Conservation (phyloP, 1,140 invertebrate genomes). For the Euwallacea fornicatus region DNA sequence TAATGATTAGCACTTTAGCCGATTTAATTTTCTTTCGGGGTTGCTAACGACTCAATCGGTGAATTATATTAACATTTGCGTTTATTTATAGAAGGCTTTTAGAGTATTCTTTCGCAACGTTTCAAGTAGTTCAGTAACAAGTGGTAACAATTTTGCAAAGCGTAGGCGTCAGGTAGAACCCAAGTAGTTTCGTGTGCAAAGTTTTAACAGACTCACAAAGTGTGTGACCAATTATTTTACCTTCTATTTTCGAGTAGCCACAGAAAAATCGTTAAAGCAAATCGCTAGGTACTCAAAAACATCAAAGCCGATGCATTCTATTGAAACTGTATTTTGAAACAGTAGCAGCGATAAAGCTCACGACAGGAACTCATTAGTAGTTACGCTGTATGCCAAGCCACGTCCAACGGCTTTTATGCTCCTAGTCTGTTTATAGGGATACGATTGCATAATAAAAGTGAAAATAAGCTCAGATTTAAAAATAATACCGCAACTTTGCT, state of each 20-base stretch:
- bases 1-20: slow-evolving; percentile 11
- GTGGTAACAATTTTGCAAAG: not conserved
- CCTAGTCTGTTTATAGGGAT: not conserved
- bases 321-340: too few species aligned
- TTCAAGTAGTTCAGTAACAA: not conserved
- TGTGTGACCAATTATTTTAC: too few species aligned
- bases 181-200: not conserved
- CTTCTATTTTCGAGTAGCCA: too few species aligned
- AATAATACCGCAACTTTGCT: not conserved
- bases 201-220: too few species aligned
- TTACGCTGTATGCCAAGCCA: too few species aligned
- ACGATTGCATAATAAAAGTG: not conserved
- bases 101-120: not conserved
- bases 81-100: slow-evolving; percentile 19
- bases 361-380: too few species aligned
- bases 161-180: not conserved
- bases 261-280: too few species aligned
- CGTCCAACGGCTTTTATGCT: not conserved
- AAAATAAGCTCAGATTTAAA: not conserved
- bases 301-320: too few species aligned
- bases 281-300: too few species aligned
- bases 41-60: slow-evolving; percentile 2
- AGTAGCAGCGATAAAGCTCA: too few species aligned
- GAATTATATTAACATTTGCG: slow-evolving; percentile 13
- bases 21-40: slow-evolving; percentile 11